phyloP scores from a whole-genome alignment of 2,888 invertebrate genomes.

The Synanthedon vespiformis region DNA sequence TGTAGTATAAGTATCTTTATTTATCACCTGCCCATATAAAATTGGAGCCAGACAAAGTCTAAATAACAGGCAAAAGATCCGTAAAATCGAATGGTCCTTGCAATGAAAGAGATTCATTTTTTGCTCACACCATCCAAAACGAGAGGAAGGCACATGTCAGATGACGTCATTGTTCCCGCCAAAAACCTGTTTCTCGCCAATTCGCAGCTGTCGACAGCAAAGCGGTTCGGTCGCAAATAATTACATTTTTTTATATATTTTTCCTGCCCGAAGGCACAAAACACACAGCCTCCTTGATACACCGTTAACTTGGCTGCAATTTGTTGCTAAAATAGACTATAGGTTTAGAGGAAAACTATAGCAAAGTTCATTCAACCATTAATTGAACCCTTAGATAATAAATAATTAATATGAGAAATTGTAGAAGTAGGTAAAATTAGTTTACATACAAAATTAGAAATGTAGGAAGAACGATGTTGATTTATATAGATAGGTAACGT shows the following conservation, averaged over 20 bases:
- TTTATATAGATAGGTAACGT: too few species aligned
- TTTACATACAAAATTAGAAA: too few species aligned
- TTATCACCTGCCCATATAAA: slow-evolving; percentile 14
- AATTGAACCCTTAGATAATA: too few species aligned
- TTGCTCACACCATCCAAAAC: slow-evolving; percentile 36
- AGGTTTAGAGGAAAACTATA: too few species aligned
- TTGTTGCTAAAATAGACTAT: not conserved
- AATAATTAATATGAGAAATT: too few species aligned
- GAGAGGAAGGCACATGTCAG: slow-evolving; percentile 47
- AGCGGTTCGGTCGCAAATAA: slow-evolving; percentile 41
- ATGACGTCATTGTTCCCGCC: slow-evolving; percentile 56
- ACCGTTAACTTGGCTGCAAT: slow-evolving; percentile 44
- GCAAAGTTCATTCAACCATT: too few species aligned
- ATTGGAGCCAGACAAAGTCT: slow-evolving; percentile 7
- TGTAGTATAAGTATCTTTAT: not conserved
- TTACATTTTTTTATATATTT: slow-evolving; percentile 30
- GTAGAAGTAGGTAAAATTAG: too few species aligned
- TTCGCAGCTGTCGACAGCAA: slow-evolving; percentile 63
- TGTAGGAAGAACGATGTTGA: too few species aligned
- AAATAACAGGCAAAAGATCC: slow-evolving; percentile 24
- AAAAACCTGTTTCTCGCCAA: slow-evolving; percentile 64
- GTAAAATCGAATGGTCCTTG: slow-evolving; percentile 39
- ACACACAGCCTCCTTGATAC: slow-evolving; percentile 44
- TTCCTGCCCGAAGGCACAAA: slow-evolving; percentile 28
- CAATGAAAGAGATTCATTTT: slow-evolving; percentile 27